phyloP scores from a whole-genome alignment of 2,113 vertebrate genomes.

The Mesocricetus auratus region DNA sequence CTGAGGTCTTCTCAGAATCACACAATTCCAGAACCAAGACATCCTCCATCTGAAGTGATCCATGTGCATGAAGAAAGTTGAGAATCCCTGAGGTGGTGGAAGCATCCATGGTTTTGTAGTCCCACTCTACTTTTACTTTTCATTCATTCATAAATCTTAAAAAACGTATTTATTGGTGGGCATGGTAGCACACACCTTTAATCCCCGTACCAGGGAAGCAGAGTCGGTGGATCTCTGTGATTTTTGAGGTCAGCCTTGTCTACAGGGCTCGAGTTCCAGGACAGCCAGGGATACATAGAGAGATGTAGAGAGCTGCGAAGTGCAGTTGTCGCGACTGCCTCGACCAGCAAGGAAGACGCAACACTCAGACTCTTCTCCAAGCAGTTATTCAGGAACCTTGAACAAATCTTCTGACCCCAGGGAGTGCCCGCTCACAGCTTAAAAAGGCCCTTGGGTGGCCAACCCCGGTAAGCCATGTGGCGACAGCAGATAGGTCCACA shows the following conservation, averaged over 20 bases:
- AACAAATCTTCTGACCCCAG: no score
- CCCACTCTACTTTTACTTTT: not conserved
- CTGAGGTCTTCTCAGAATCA: not conserved
- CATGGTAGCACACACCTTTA: not conserved
- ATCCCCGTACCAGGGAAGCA: not conserved
- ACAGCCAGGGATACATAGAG: not conserved
- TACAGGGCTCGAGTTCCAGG: not conserved
- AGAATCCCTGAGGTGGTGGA: not conserved
- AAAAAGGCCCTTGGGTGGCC: no score
- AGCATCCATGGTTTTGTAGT: not conserved
- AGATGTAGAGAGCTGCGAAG: no score
- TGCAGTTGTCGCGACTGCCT: no score
- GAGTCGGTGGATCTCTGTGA: not conserved
- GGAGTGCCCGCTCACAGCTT: no score
- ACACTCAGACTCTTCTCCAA: no score
- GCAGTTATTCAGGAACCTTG: no score
- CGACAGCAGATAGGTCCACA: no score
- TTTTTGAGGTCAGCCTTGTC: not conserved
- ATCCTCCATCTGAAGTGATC: not conserved
- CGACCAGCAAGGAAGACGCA: no score
- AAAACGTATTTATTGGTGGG: not conserved
- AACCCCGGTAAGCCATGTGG: no score
- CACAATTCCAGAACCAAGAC: not conserved
- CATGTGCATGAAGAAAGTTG: not conserved
- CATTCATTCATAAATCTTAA: constrained; percentile 10